These are phyloP conservation scores for Galago senegalensis DNA, from an alignment of 2,797 vertebrate genomes.

Conservation along the genomic window DNA sequence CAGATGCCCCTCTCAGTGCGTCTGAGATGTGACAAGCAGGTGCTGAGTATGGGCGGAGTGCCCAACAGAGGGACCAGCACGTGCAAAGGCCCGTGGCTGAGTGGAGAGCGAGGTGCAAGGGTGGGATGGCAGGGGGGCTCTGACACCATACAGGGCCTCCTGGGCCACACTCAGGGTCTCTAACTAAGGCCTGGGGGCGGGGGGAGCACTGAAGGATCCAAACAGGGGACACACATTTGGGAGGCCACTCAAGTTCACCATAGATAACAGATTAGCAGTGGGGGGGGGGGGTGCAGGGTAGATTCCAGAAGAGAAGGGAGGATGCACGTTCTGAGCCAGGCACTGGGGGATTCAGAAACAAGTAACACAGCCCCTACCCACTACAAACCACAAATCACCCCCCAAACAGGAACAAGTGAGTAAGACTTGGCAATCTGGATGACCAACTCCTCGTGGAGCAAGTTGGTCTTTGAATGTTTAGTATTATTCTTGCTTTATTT, in stretches of 20 bases:
- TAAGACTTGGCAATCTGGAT: neutral
- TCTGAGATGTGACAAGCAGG: neutral
- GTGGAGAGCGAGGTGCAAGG: neutral
- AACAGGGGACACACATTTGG: neutral
- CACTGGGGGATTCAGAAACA: neutral
- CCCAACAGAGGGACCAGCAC: neutral
- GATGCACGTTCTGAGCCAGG: neutral
- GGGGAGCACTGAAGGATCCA: neutral
- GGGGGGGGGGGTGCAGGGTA: neutral
- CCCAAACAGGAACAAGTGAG: neutral
- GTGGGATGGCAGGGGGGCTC: fast-evolving
- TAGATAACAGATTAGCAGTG: fast-evolving
- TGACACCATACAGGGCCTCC: fast-evolving
- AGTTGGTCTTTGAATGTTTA: neutral
- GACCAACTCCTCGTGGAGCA: neutral
- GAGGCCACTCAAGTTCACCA: neutral
- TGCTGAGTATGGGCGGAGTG: fast-evolving
- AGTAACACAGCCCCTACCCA: neutral
- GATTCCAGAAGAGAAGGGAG: neutral
- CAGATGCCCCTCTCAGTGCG: too few relatives aligned
- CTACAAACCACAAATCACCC: neutral
- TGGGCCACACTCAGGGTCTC: neutral
- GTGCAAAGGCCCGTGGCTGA: neutral
- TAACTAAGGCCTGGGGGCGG: neutral
- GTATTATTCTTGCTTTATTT: neutral